Base-by-base conservation (phyloP, 1,140 invertebrate genomes). In the Temnothorax curvispinosus region DNA sequence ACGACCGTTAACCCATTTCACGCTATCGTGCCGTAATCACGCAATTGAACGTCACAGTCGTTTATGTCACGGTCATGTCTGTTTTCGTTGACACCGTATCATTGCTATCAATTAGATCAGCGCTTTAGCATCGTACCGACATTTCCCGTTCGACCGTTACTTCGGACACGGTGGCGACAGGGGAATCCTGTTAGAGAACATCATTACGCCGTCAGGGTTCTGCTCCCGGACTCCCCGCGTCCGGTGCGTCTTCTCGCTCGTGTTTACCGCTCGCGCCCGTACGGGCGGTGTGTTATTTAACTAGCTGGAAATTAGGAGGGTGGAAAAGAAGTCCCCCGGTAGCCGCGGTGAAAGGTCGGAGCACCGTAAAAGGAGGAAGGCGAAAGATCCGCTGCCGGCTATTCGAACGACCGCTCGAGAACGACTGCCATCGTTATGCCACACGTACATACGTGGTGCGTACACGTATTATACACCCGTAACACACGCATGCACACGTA, bases 321-420 rank as follows among this genome's bases (percentile, higher is more conserved):
- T 77, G 64, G 65, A 82, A 77, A 75, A 58, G 56, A 41, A 41
- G 21, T 27, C 35, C 35, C 27, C 41, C 35, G 78, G 64, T 81
- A 52, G 56, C 47, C 21, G n/a, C 27, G 54, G 44, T 65, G 75
- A 56, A 75, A 75, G 86, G 74, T 90, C 80, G 85, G 71, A 75
- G 64, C 88, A 87, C 89, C 89, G 89, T 90, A 90, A 90, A 89
- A 86, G 76, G 54, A 88, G 64, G 86, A 77, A 80, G 32, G 56
- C 56, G 62, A 80, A 90, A 58, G 86, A 75, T 80, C 67, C 50
- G 89, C 41, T 87, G 62, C 56, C 65, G 56, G 88, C 52, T 81
- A 38, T 15, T 64, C 38, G 41, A 67, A 44, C 65, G 58, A 65
- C 82, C 84, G 84, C 56, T 84, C 71, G 56, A 62, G 64, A 72